A percentile compares a stretch with the other conserved stretches of the same genome.
phyloP scores from a whole-genome alignment of 1,140 invertebrate genomes.

The Thaumetopoea pityocampa region DNA sequence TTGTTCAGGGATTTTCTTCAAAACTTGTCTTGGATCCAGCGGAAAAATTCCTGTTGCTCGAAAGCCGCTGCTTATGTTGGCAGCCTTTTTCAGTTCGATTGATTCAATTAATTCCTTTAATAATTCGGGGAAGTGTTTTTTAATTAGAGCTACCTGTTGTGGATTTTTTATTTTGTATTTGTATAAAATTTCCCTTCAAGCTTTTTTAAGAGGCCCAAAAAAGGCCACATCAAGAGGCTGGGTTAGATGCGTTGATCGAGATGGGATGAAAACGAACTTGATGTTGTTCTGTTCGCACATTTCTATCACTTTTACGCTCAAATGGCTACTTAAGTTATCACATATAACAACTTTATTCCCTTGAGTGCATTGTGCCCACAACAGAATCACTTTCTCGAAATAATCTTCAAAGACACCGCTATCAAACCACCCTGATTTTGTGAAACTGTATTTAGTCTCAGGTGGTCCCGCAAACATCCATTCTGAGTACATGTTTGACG shows the following conservation, averaged over 20 bases:
- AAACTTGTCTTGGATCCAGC: neutral
- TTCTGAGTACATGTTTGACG: constrained; percentile 40
- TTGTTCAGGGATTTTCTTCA: neutral
- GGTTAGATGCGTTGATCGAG: constrained; percentile 17
- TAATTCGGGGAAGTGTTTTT: neutral
- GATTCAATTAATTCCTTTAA: neutral
- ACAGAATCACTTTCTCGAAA: constrained; percentile 31
- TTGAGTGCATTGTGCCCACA: constrained; percentile 17
- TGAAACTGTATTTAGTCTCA: constrained; percentile 40
- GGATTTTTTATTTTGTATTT: constrained; percentile 1
- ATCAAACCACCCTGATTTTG: constrained; percentile 55
- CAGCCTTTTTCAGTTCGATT: too few species aligned
- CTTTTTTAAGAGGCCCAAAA: constrained; percentile 18
- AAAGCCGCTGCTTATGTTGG: constrained; percentile 3
- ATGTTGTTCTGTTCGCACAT: constrained; percentile 19
- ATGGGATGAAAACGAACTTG: constrained; percentile 17
- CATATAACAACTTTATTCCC: constrained; percentile 19
- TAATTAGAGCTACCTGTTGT: neutral
- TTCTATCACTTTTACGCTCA: constrained; percentile 9
- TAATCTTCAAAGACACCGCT: constrained; percentile 45
- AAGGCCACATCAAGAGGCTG: constrained; percentile 20
- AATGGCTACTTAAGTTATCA: constrained; percentile 21
- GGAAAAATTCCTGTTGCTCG: neutral
- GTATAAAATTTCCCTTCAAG: constrained; percentile 16
- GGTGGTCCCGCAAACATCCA: constrained; percentile 45